These are phyloP conservation scores for Arnoldichthys spilopterus DNA, from an alignment of 2,797 vertebrate genomes.

Conservation along the genomic window DNA sequence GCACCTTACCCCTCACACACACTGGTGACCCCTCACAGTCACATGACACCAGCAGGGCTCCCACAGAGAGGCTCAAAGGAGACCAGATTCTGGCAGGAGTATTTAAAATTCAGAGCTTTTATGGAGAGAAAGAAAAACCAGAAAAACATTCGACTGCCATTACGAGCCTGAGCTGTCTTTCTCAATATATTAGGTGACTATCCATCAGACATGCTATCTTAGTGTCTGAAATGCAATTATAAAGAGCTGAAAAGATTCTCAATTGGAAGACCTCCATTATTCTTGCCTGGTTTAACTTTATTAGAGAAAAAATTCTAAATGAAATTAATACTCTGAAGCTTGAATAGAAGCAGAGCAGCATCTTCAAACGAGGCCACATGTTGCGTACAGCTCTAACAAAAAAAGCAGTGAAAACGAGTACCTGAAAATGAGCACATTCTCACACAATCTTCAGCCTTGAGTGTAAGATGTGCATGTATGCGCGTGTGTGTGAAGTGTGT, in stretches of 20 bases:
- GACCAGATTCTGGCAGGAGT: slow-evolving; percentile 37
- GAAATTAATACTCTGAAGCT: background rate
- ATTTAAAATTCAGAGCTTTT: slow-evolving; percentile 50
- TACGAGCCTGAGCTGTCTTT: slow-evolving; percentile 36
- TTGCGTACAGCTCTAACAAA: slow-evolving; percentile 17
- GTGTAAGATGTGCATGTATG: slow-evolving; percentile 29
- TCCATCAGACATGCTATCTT: slow-evolving; percentile 37
- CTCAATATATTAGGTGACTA: slow-evolving; percentile 36
- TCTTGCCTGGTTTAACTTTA: slow-evolving; percentile 35
- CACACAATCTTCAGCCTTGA: slow-evolving; percentile 42
- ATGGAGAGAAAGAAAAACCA: slow-evolving; percentile 17
- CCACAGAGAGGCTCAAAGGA: slow-evolving; percentile 37
- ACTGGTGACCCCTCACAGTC: slow-evolving; percentile 51
- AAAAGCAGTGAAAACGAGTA: slow-evolving; percentile 38
- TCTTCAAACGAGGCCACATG: background rate
- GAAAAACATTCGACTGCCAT: slow-evolving; percentile 46
- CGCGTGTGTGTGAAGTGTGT: slow-evolving; percentile 41
- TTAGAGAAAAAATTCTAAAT: slow-evolving; percentile 14
- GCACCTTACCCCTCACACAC: slow-evolving; percentile 70
- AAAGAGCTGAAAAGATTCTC: slow-evolving; percentile 12
- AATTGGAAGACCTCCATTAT: slow-evolving; percentile 11
- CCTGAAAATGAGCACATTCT: slow-evolving; percentile 26
- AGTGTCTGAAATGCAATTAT: slow-evolving; percentile 30
- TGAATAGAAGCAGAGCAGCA: background rate
- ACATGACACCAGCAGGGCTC: slow-evolving; percentile 60